A percentile compares a stretch with the other conserved stretches of the same genome.
phyloP scores from a whole-genome alignment of 2,888 invertebrate species.

The Cheilosia vulpina region DNA sequence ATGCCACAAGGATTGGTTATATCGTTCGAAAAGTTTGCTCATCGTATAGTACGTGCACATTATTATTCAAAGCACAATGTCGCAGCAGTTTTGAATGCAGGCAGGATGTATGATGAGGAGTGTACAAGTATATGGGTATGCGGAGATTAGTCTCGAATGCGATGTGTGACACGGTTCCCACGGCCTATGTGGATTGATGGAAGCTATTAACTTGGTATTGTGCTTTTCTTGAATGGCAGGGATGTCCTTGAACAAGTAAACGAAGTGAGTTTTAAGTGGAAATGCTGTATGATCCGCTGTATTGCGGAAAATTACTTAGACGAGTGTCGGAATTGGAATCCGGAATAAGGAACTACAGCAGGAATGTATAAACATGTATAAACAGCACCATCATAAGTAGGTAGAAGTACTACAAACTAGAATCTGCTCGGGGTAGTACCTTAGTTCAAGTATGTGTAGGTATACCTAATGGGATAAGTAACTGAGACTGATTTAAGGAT shows the following conservation, averaged over 20 bases:
- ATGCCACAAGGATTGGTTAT: constrained; percentile 55
- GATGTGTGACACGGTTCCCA: constrained; percentile 28
- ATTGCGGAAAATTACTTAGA: constrained; percentile 6
- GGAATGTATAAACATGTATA: background rate
- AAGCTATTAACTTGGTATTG: constrained; percentile 40
- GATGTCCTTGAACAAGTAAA: constrained; percentile 37
- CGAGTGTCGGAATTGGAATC: background rate
- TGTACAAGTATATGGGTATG: background rate
- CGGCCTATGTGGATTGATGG: constrained; percentile 7
- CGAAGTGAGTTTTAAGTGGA: constrained; percentile 19
- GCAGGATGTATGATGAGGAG: background rate
- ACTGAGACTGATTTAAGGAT: no score
- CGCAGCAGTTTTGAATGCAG: constrained; percentile 14
- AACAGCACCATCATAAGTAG: background rate
- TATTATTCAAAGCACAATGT: constrained; percentile 33
- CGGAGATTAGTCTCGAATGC: constrained; percentile 27
- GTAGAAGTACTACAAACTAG: background rate
- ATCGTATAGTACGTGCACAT: background rate
- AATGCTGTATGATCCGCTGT: background rate
- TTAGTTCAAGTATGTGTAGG: background rate
- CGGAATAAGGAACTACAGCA: background rate
- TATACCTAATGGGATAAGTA: background rate
- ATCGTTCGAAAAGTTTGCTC: constrained; percentile 28
- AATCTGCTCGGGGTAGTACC: background rate
- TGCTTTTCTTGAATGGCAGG: constrained; percentile 23